These are phyloP conservation scores for Thamnaconus septentrionalis DNA, from an alignment of 2,113 vertebrate species.

Conservation along the genomic window DNA sequence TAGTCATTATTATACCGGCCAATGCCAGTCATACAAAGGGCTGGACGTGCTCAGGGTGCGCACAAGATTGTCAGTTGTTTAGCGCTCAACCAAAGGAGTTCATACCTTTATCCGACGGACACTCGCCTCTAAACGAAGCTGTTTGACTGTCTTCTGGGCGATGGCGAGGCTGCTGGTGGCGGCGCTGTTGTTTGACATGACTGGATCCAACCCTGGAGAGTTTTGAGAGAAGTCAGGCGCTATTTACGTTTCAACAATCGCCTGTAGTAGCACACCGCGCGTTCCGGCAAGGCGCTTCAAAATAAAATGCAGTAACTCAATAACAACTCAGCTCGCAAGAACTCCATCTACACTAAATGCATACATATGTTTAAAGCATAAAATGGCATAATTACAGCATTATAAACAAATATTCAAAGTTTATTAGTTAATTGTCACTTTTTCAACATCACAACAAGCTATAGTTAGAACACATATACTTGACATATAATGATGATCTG, in stretches of 20 bases:
- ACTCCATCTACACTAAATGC: no score
- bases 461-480: no score
- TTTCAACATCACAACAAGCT: no score
- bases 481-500: no score
- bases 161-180: conserved; percentile 52
- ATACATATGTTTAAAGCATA: background rate
- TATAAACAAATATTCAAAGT: background rate
- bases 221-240: background rate
- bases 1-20: no score
- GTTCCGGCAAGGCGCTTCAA: conserved; percentile 35
- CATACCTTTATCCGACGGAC: conserved; percentile 58
- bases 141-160: conserved; percentile 62
- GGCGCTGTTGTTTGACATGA: conserved; percentile 61
- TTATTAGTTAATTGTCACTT: background rate
- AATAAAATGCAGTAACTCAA: conserved; percentile 28
- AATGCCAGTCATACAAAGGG: no score
- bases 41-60: no score
- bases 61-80: no score
- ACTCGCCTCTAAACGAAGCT: conserved; percentile 66
- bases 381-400: background rate
- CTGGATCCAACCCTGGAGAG: background rate
- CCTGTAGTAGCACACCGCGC: background rate
- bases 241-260: background rate
- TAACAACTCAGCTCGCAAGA: no score
- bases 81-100: background rate